These are phyloP conservation scores for Plectus sambesii DNA, from an alignment of 1,140 invertebrate species.

Conservation along the genomic window DNA sequence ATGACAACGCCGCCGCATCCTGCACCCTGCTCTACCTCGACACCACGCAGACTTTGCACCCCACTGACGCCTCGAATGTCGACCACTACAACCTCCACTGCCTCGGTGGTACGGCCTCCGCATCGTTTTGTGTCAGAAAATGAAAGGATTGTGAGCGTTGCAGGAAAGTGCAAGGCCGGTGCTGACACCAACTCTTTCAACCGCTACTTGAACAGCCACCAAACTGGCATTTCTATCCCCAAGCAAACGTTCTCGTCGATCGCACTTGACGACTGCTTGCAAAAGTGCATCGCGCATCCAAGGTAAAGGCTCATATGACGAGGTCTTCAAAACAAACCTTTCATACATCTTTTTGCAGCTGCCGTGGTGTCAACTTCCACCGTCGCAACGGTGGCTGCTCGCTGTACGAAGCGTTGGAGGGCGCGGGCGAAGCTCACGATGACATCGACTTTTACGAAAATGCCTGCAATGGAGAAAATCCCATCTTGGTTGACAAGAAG, in stretches of 20 bases:
- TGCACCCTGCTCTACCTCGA: constrained; percentile 44
- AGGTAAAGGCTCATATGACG: constrained; percentile 17
- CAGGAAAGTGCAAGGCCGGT: constrained; percentile 33
- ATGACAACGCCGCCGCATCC: constrained; percentile 31
- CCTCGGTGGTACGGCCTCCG: constrained; percentile 23
- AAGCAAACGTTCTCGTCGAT: constrained; percentile 30
- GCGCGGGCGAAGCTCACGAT: constrained; percentile 28
- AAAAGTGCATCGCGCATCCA: constrained; percentile 29
- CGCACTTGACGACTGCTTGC: constrained; percentile 34
- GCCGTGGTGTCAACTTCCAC: constrained; percentile 45
- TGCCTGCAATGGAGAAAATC: too few species aligned
- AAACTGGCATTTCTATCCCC: constrained; percentile 31
- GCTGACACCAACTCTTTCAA: constrained; percentile 40
- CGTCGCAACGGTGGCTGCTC: constrained; percentile 39
- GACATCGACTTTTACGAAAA: constrained; percentile 44
- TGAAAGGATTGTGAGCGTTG: too few species aligned
- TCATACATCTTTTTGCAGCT: constrained; percentile 20
- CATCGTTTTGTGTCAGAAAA: neutral
- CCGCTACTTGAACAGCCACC: constrained; percentile 41
- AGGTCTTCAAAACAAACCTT: constrained; percentile 2
- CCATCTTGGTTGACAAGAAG: too few species aligned
- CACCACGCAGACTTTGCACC: constrained; percentile 38
- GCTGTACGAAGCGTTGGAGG: constrained; percentile 34
- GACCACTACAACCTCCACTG: constrained; percentile 44
- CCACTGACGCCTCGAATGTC: constrained; percentile 34